A percentile compares a stretch with the other conserved stretches of the same genome.
Conservation (phyloP, 1,140 invertebrate species). For the Polypedilum pembai region DNA sequence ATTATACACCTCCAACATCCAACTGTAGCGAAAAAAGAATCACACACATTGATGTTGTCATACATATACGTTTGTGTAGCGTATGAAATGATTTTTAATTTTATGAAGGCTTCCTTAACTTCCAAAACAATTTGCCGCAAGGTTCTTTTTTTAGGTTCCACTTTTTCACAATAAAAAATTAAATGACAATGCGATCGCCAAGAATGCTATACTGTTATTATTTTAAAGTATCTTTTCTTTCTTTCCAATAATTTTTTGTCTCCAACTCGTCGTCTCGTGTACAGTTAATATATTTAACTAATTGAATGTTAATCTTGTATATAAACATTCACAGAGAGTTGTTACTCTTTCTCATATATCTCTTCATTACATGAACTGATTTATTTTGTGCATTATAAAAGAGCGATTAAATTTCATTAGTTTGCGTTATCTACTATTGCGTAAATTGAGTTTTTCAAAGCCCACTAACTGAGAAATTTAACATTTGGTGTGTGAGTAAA, state of each 20-base stretch:
- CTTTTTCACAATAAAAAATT: neutral
- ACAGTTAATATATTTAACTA: neutral
- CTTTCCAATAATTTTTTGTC: no score
- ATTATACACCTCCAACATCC: constrained; percentile 27
- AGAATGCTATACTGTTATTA: neutral
- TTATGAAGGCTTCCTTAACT: neutral
- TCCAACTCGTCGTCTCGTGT: no score
- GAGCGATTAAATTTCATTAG: constrained; percentile 12
- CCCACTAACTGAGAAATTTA: neutral
- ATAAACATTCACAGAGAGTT: neutral
- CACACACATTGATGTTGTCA: neutral
- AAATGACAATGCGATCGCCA: neutral
- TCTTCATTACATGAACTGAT: constrained; percentile 1
- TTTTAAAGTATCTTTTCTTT: no score
- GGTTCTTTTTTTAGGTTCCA: no score
- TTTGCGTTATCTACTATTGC: constrained; percentile 6
- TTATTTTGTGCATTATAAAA: constrained; percentile 10
- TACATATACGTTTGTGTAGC: neutral
- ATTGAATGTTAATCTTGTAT: constrained; percentile 19
- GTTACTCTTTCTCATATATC: neutral
- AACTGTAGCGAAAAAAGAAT: constrained; percentile 23
- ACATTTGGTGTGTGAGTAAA: neutral
- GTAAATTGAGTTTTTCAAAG: neutral
- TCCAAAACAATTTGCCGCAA: constrained; percentile 1
- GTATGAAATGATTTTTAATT: neutral